Conservation (phyloP, 1,140 invertebrate species). For the Schlechtendalia chinensis region DNA sequence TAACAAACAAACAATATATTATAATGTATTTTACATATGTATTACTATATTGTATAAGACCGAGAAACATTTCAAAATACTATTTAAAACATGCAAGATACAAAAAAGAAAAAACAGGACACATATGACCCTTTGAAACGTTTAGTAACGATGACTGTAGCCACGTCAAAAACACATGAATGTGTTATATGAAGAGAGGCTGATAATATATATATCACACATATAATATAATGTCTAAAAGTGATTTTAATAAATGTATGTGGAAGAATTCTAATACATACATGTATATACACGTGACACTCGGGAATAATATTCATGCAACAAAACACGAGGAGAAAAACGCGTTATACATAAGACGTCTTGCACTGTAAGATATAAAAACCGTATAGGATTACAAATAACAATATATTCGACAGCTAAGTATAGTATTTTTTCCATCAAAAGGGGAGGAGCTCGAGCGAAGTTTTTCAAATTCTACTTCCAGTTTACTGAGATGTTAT, state of each 20-base stretch:
- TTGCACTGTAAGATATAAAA: not conserved
- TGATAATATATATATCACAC: not conserved
- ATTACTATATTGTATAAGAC: not conserved
- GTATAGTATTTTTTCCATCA: not conserved
- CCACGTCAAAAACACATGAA: not conserved
- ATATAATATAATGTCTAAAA: not conserved
- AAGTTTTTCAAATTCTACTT: not conserved
- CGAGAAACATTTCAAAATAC: not conserved
- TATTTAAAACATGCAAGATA: not conserved
- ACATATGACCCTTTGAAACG: not conserved
- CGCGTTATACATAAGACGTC: not conserved
- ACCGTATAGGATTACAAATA: not conserved
- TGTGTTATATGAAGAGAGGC: not conserved
- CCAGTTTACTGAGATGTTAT: not conserved
- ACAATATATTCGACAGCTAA: not conserved
- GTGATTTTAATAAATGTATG: not conserved
- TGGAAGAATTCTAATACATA: not conserved
- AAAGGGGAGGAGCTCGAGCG: not conserved
- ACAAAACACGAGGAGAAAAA: not conserved
- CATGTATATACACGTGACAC: not conserved
- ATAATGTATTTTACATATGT: not conserved
- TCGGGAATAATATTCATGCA: not conserved
- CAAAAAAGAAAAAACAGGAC: not conserved
- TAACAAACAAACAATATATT: constrained; percentile 22
- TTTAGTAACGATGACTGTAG: not conserved